Evolutionary conservation across 1,140 invertebrate genomes (phyloP).

Genomic region (Megalopta genalis): DNA sequence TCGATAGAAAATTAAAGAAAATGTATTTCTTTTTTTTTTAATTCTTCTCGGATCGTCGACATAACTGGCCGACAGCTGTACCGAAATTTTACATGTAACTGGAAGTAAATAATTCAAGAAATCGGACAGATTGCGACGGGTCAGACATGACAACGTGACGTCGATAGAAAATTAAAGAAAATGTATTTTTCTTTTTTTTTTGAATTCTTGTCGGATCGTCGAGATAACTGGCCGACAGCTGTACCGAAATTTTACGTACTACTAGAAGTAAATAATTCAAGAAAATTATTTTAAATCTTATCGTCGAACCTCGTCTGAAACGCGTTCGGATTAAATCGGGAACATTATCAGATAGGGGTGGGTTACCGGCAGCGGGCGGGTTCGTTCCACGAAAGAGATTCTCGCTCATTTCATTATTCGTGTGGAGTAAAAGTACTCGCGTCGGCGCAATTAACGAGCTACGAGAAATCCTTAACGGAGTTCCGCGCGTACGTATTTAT

Average conservation of each 20-base stretch:
- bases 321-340: background rate
- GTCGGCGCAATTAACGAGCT: slow-evolving; percentile 36
- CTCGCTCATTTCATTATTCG: slow-evolving; percentile 30
- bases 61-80: no score
- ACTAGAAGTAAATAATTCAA: background rate
- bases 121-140: slow-evolving; percentile 22
- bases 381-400: slow-evolving; percentile 16
- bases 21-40: no score
- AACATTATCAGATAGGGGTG: background rate
- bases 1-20: no score
- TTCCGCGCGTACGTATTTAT: background rate
- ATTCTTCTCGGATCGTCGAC: no score
- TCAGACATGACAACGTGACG: no score
- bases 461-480: slow-evolving; percentile 21
- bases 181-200: no score
- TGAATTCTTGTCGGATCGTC: no score
- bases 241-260: no score
- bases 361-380: background rate
- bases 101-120: background rate
- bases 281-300: no score
- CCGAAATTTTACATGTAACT: background rate
- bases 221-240: no score
- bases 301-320: no score
- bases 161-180: no score
- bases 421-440: slow-evolving; percentile 25